Conservation (phyloP, 1,140 invertebrate genomes). For the Drosophila triauraria region DNA sequence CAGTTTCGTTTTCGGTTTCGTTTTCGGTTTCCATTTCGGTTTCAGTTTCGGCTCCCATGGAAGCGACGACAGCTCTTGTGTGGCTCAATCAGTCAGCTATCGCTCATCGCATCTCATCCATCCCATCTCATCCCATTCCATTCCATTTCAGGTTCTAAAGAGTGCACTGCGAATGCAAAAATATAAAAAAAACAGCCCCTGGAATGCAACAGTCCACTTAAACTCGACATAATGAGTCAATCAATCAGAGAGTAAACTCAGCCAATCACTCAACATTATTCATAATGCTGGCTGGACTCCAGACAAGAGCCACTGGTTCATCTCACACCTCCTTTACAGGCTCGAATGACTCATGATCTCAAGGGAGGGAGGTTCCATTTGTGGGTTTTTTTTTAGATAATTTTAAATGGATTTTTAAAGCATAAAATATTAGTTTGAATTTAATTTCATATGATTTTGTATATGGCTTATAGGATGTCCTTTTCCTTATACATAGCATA, state of each 20-base stretch:
- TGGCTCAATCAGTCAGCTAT: constrained; percentile 40
- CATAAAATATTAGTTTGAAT: no score
- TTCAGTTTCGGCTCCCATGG: constrained; percentile 40
- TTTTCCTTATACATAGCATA: no score
- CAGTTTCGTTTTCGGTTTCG: constrained; percentile 20
- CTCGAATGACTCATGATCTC: no score
- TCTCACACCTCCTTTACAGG: neutral
- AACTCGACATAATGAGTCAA: constrained; percentile 33
- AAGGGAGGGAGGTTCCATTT: no score
- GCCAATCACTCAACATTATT: constrained; percentile 7
- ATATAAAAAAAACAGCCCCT: neutral
- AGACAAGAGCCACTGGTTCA: neutral
- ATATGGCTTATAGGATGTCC: no score
- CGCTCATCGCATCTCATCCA: constrained; percentile 2
- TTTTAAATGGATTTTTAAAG: no score
- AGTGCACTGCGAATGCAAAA: constrained; percentile 1
- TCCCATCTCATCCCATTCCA: neutral
- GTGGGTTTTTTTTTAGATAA: no score
- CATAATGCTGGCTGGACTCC: neutral
- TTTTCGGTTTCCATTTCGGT: constrained; percentile 38
- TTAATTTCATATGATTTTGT: no score
- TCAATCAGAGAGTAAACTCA: constrained; percentile 10
- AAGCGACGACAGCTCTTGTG: constrained; percentile 68
- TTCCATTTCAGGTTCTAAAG: neutral
- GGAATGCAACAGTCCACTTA: constrained; percentile 19